Base-by-base conservation (phyloP, 2,888 invertebrate species). In the Drosophila flavopinicola region DNA sequence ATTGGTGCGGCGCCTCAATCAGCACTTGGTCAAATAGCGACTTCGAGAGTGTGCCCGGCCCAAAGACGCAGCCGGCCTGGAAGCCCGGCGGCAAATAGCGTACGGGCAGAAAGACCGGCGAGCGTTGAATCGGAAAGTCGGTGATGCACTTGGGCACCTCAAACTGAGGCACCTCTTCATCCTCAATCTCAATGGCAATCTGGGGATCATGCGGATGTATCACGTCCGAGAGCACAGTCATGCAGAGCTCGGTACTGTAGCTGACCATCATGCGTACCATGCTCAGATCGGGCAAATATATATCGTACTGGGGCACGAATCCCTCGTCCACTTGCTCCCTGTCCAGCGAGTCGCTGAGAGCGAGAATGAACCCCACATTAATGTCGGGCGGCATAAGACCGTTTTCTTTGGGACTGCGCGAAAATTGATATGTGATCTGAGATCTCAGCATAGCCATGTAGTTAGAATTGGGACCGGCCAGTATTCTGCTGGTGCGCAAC, bases 61-160 rank as follows among this genome's bases (percentile, higher is more conserved):
- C 20, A 20, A 20, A 20, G 20, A 20, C 20, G 20, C 20, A 20
- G 20, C 20, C 20, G 20, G 52, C 66, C 3, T 30, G 23, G 6
- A 65, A 66, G 23, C 66, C 66, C 3, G 45, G 25, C 7, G 66
- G 66, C 35, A 66, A 6, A 11, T 3, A 53, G 24, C 65, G 52
- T 1, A 1, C 0, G 1, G 66, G 65, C 37, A 66, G 9, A 3
- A 47, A 64, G 0, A 65, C 17, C 1, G 65, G 66, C 0, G 17
- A 11, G 4, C 24, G 24, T 3, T n/a, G 23, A 2, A 15, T 23
- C 11, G 0, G 1, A 1, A 1, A 6, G 1, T n/a, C 6, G 13
- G 0, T 0, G 48, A 48, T 5, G 2, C 37, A 29, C 5, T 17
- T 1, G 3, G 66, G 66, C 25, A 66, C 3, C 6, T 33, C 1